Percentiles rank a stretch among this genome's conserved stretches.
Conservation (phyloP, 2,797 vertebrate genomes). For the Psittacula echo region DNA sequence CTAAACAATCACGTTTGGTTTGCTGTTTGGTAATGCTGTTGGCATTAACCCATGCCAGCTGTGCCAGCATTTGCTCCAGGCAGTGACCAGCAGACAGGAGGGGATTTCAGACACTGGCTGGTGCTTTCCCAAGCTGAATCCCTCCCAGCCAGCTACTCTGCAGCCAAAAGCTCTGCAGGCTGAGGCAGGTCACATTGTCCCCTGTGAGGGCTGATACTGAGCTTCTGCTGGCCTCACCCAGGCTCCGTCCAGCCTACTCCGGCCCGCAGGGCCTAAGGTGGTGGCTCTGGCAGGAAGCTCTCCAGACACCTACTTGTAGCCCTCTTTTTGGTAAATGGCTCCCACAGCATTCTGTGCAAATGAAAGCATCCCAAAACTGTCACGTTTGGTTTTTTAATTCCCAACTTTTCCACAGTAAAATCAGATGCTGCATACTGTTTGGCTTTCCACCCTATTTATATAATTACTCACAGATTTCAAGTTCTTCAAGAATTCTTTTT, state of each 20-base stretch:
- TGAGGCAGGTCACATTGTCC: not conserved
- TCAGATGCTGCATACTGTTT: not conserved
- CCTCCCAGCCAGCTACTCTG: not conserved
- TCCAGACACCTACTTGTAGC: not conserved
- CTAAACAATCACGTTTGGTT: not conserved
- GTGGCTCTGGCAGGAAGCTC: not conserved
- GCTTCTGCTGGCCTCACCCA: not conserved
- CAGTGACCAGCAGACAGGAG: not conserved
- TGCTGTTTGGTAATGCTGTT: not conserved
- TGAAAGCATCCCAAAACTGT: too few relatives aligned
- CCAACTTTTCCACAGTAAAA: not conserved
- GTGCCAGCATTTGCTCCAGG: not conserved
- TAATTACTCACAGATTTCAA: not conserved
- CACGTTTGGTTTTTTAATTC: not conserved
- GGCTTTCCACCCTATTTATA: not conserved
- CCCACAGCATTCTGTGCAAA: too few relatives aligned
- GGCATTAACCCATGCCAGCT: fast-evolving
- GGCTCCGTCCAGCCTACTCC: not conserved
- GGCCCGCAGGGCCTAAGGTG: not conserved
- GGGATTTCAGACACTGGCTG: not conserved
- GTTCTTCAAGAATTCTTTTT: not conserved
- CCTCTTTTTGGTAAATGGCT: too few relatives aligned
- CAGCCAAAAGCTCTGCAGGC: not conserved
- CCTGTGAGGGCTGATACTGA: fast-evolving
- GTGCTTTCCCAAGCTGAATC: not conserved